Evolutionary conservation across 2,113 vertebrate species (phyloP).

Genomic region (Nycticryphes semicollaris): DNA sequence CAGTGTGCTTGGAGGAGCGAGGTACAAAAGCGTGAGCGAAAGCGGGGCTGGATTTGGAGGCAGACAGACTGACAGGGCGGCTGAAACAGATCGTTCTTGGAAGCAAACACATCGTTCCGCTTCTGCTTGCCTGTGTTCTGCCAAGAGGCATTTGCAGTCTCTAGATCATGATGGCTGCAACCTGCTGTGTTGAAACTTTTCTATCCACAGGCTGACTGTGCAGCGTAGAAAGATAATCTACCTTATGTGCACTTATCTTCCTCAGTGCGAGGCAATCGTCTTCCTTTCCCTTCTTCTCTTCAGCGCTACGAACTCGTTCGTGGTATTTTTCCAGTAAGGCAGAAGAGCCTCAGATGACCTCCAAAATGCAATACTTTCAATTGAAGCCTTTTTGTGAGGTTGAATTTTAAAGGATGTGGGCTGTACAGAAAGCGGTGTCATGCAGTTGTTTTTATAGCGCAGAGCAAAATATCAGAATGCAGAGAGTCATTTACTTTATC

Average conservation of each 20-base stretch:
- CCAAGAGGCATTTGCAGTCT: slow-evolving; percentile 53
- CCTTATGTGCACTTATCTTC: slow-evolving; percentile 28
- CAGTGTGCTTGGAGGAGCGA: background rate
- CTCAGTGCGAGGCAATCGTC: background rate
- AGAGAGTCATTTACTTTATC: background rate
- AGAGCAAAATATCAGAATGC: background rate
- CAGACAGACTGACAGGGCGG: background rate
- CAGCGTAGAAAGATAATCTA: slow-evolving; percentile 25
- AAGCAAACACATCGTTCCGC: slow-evolving; percentile 39
- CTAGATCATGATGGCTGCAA: slow-evolving; percentile 48
- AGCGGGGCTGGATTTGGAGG: background rate
- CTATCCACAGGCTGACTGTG: slow-evolving; percentile 41
- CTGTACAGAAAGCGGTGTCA: background rate
- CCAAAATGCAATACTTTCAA: slow-evolving; percentile 23
- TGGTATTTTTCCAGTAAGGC: background rate
- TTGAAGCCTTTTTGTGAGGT: slow-evolving; percentile 15
- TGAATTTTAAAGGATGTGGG: background rate
- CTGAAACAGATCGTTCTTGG: slow-evolving; percentile 46
- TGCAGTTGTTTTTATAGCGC: background rate
- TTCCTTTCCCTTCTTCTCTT: background rate
- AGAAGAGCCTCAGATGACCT: background rate
- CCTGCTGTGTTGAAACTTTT: slow-evolving; percentile 52
- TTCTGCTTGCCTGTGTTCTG: slow-evolving; percentile 42
- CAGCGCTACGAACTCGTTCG: background rate
- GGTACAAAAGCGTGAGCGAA: background rate